phyloP scores from a whole-genome alignment of 2,797 vertebrate species.

The Syngnathus acus region DNA sequence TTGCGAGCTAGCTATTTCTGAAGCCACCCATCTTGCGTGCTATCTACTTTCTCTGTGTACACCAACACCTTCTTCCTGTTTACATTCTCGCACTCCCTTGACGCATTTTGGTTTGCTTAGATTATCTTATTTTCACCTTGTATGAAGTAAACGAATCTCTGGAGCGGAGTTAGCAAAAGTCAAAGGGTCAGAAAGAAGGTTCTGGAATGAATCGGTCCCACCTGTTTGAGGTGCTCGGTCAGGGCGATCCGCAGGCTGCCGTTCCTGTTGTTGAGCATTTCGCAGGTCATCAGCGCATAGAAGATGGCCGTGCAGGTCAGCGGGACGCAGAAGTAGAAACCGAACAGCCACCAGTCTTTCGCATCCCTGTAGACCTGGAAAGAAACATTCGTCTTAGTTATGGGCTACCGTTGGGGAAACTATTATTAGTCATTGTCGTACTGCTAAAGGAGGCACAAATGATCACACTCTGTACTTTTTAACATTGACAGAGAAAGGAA shows the following conservation, averaged over 20 bases:
- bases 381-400: not conserved
- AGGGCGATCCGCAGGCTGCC: conserved; percentile 90
- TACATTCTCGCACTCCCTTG: not conserved
- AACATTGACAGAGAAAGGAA: too few relatives aligned
- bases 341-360: conserved; percentile 98
- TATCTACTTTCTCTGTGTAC: too few relatives aligned
- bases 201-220: conserved; percentile 35
- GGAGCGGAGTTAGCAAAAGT: not conserved
- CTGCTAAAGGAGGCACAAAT: not conserved
- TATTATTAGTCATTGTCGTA: not conserved
- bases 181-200: not conserved
- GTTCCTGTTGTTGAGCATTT: conserved; percentile 93
- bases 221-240: conserved; percentile 97
- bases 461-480: not conserved
- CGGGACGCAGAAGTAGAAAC: conserved; percentile 93
- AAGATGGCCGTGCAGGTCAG: conserved; percentile 86
- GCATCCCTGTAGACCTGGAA: conserved; percentile 77
- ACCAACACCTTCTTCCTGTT: too few relatives aligned
- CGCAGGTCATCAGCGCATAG: conserved; percentile 92
- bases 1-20: not conserved
- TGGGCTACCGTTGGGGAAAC: too few relatives aligned
- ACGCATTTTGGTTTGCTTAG: not conserved
- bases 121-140: not conserved
- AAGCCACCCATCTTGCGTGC: not conserved
- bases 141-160: not conserved